These are phyloP conservation scores for Drosophila pseudoananassae DNA, from an alignment of 1,140 invertebrate genomes.

Conservation along the genomic window DNA sequence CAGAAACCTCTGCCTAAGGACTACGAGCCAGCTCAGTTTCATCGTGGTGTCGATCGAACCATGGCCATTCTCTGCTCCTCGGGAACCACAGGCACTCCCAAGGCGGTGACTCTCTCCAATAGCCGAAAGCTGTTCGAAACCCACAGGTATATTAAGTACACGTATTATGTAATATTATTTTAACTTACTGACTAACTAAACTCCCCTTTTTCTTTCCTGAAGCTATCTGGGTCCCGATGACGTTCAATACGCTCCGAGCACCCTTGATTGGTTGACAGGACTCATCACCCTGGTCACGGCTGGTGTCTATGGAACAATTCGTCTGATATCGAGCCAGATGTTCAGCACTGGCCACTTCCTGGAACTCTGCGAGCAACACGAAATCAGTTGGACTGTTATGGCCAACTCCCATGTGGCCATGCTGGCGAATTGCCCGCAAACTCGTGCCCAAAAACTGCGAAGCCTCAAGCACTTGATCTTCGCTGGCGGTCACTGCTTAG, in stretches of 20 bases:
- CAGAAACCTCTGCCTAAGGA: conserved; percentile 46
- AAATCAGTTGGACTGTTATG: conserved; percentile 59
- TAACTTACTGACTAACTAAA: too few species aligned
- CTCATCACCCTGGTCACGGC: conserved; percentile 67
- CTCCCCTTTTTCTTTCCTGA: not conserved
- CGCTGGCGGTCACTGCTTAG: conserved; percentile 65
- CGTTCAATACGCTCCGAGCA: conserved; percentile 73
- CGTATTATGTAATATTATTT: not conserved
- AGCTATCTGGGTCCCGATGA: conserved; percentile 69
- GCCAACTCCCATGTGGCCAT: conserved; percentile 74
- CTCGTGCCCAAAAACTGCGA: conserved; percentile 33
- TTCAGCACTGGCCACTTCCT: conserved; percentile 66
- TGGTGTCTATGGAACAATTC: conserved; percentile 60
- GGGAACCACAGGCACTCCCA: conserved; percentile 92
- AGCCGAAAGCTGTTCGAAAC: conserved; percentile 60
- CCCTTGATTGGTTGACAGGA: conserved; percentile 76
- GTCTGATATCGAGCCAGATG: conserved; percentile 67
- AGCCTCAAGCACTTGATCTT: conserved; percentile 69
- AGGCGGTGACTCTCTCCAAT: conserved; percentile 91
- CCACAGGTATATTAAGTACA: conserved; percentile 39
- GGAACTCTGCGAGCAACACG: conserved; percentile 65
- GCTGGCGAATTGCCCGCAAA: conserved; percentile 53
- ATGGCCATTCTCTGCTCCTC: conserved; percentile 86
- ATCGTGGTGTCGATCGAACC: conserved; percentile 63
- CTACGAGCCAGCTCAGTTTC: conserved; percentile 48